These are phyloP conservation scores for Thymelicus lineola DNA, from an alignment of 2,888 invertebrate species.

Conservation along the genomic window DNA sequence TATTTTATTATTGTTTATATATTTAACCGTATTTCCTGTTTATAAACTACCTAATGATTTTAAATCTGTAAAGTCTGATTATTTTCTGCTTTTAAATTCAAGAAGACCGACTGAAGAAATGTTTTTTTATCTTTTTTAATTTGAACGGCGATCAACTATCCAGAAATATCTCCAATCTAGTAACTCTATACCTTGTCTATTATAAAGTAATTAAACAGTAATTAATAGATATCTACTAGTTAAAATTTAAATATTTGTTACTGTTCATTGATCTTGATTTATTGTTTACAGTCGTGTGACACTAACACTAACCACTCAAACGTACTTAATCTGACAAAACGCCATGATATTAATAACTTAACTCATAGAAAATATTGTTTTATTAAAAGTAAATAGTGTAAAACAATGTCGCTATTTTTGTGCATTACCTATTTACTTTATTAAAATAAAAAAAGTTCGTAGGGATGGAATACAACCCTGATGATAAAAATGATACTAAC, in stretches of 20 bases:
- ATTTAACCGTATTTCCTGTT: too few relatives aligned
- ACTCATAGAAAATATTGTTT: not conserved
- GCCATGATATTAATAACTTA: not conserved
- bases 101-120: too few relatives aligned
- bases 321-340: not conserved
- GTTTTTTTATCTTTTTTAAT: too few relatives aligned
- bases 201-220: not conserved
- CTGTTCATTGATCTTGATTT: constrained; percentile 2
- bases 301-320: not conserved
- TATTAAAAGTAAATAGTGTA: not conserved
- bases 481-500: too few relatives aligned
- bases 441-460: not conserved
- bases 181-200: not conserved
- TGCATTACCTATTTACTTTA: not conserved
- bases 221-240: not conserved
- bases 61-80: too few relatives aligned
- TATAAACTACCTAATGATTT: too few relatives aligned
- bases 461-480: too few relatives aligned
- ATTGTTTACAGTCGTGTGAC: not conserved
- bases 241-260: not conserved
- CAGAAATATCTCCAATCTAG: not conserved
- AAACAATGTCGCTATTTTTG: not conserved
- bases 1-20: too few relatives aligned
- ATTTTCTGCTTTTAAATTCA: too few relatives aligned
- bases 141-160: not conserved